Conservation (phyloP, 2,888 invertebrate genomes). For the Colletes collaris region DNA sequence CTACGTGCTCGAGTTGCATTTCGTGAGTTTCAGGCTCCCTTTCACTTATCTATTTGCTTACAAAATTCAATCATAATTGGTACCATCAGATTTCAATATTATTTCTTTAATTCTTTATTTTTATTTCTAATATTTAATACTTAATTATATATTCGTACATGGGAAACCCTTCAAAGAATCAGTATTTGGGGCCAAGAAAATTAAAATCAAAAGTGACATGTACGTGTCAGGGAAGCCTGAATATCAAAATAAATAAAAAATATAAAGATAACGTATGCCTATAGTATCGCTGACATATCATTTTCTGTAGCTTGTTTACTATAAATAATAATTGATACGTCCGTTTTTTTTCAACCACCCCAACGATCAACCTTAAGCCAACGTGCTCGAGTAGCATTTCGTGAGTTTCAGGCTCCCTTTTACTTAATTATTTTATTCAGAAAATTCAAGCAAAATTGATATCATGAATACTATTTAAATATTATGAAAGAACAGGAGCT, state of each 20-base stretch:
- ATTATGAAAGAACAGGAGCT: not conserved
- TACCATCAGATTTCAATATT: no score
- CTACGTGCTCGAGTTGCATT: conserved; percentile 10
- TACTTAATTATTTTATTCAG: no score
- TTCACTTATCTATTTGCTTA: no score
- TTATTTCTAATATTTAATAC: no score
- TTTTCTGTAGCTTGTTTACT: no score
- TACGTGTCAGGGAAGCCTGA: not conserved
- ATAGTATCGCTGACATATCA: no score
- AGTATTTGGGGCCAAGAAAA: not conserved
- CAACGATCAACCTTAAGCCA: conserved; percentile 46
- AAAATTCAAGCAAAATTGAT: no score
- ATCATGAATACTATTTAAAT: no score
- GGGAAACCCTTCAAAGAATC: not conserved
- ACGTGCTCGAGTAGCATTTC: conserved; percentile 6
- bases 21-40: not conserved
- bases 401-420: not conserved
- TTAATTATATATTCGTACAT: not conserved
- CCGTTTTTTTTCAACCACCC: conserved; percentile 44
- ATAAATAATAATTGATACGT: no score
- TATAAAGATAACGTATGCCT: not conserved
- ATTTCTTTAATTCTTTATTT: no score
- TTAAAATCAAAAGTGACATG: not conserved
- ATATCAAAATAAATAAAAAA: not conserved
- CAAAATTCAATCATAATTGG: no score